phyloP scores from a whole-genome alignment of 2,888 invertebrate species.

The Volucella inflata region DNA sequence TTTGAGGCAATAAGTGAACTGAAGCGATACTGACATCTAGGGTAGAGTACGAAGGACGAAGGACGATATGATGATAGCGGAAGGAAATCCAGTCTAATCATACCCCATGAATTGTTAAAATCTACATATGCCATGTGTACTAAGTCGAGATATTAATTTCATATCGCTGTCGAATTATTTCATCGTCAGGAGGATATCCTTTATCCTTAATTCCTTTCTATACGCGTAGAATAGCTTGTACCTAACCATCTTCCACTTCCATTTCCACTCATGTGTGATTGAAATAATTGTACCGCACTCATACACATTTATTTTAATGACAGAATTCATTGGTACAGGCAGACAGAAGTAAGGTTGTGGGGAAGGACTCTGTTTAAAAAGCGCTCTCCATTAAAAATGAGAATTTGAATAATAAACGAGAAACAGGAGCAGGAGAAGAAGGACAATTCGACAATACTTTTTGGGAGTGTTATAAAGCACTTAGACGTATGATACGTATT shows the following conservation, averaged over 20 bases:
- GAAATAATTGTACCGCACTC: slow-evolving; percentile 61
- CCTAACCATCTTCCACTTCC: slow-evolving; percentile 2
- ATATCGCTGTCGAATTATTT: slow-evolving; percentile 59
- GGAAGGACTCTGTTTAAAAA: slow-evolving; percentile 20
- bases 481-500: slow-evolving; percentile 1
- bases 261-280: slow-evolving; percentile 37
- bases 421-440: background rate
- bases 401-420: slow-evolving; percentile 31
- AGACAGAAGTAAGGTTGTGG: no score
- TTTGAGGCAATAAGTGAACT: slow-evolving; percentile 43
- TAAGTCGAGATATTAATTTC: slow-evolving; percentile 59
- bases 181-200: slow-evolving; percentile 6
- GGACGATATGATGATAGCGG: background rate
- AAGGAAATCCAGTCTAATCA: slow-evolving; percentile 51
- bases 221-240: background rate
- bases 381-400: slow-evolving; percentile 32
- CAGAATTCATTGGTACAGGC: slow-evolving; percentile 2
- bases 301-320: slow-evolving; percentile 52
- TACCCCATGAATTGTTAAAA: slow-evolving; percentile 63
- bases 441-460: slow-evolving; percentile 27
- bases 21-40: background rate
- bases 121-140: background rate
- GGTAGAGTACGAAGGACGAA: background rate
- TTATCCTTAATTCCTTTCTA: no score
- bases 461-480: slow-evolving; percentile 45